Evolutionary conservation across 2,113 vertebrate genomes (phyloP), one percentile per base, ranked within the genome.

Genomic region (Scopus umbretta): DNA sequence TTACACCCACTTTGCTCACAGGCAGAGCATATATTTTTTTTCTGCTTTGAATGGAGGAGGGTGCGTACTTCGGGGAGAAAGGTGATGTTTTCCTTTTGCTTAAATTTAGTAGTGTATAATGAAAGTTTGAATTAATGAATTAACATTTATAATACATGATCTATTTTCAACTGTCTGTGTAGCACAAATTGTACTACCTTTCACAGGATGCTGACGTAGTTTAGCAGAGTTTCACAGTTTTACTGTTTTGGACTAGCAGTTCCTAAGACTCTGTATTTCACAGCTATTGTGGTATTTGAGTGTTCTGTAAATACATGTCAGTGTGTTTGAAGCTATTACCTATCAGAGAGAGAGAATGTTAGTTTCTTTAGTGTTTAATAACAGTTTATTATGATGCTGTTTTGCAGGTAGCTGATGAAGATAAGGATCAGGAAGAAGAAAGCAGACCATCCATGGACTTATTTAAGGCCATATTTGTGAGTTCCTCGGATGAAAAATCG

Each of bases 401-500:
- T 87, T 38, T 50, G 20, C 91, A 98, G 98, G 43, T 13, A 52
- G 52, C 36, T 63, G 58, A 72, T 56, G 90, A 97, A 87, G 92
- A n/a, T 13, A 93, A 70, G 50, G 95, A 95, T 13, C 80, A 97
- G 19, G 98, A 98, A 81, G 99, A 99, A 96, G 98, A 98, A 95
- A 97, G 92, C 34, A 96, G 98, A 42, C 99, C 99, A 20, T 95
- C 99, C 29, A 99, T 99, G 98, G 99, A 99, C 91, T 98, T 99
- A 76, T 99, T 99, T 95, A 99, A 99, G 74, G 99, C 99, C 88
- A 99, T 99, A 95, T 99, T 99, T 79, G 99, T 98, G 73, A 98
- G 98, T 93, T 99, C 99, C 17, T 99, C 99, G 1, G 99, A 99
- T 73, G 99, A 99, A 82, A 98, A 99, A 73, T 99, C 99, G 18